Evolutionary conservation across 1,140 invertebrate species (phyloP).

Genomic region (Portunus trituberculatus): DNA sequence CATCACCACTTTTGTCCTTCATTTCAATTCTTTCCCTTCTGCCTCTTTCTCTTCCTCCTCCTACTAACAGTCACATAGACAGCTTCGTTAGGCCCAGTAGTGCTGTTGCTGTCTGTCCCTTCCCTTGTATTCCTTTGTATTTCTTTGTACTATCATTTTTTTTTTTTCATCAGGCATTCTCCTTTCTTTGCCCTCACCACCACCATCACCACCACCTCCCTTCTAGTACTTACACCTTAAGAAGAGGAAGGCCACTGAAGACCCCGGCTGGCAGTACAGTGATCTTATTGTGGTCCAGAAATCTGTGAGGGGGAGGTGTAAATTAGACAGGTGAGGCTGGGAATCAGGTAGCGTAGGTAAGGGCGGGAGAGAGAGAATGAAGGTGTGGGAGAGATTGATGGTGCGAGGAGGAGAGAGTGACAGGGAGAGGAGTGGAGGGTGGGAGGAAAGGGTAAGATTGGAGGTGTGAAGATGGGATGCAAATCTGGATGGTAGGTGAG

Average conservation of each 20-base stretch:
- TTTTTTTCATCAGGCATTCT: too few relatives aligned
- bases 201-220: too few relatives aligned
- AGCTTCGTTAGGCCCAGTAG: too few relatives aligned
- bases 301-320: background rate
- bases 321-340: background rate
- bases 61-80: too few relatives aligned
- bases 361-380: background rate
- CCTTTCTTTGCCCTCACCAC: too few relatives aligned
- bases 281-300: background rate
- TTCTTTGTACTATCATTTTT: too few relatives aligned
- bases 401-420: background rate
- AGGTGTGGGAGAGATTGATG: too few relatives aligned
- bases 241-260: background rate
- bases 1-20: background rate
- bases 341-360: background rate
- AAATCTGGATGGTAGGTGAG: too few relatives aligned
- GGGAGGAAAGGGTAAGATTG: too few relatives aligned
- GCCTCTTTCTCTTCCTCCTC: background rate
- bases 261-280: background rate
- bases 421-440: background rate
- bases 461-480: too few relatives aligned
- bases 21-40: background rate
- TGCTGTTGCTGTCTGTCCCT: too few relatives aligned
- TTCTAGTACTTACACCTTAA: background rate
- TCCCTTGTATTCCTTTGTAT: too few relatives aligned